Evolutionary conservation across 2,888 invertebrate species (phyloP), one percentile per base, ranked within the genome.

Genomic region (Plemyria rubiginata): DNA sequence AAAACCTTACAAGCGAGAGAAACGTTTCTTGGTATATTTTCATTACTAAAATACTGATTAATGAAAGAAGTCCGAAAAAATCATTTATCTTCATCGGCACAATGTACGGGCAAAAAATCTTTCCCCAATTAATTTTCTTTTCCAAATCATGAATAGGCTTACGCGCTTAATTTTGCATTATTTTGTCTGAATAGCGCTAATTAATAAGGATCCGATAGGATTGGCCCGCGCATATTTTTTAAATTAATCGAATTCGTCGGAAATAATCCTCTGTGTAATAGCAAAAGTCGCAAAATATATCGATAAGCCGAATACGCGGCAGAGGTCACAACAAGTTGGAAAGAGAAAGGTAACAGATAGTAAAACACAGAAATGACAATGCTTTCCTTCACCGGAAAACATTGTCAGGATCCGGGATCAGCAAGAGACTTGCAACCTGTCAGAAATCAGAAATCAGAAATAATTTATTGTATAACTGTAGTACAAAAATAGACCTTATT

Each of bases 51-150:
- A 38, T 38, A 38, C 36, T 38, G 36, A 38, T 38, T 38, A 38
- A 38, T 38, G 36, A 11, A 38, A 38, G 36, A 38, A 38, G 11
- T 38, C 36, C 36, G 36, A 38, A 11, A 36, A 11, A 38, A 38
- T 38, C 36, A 38, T 38, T 38, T 38, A 38, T 38, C 36, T 38
- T 38, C 36, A 38, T 38, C 36, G 36, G 36, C 41, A 45, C 41
- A 53, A 43, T 46, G 56, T 53, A 40, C 48, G 54, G 5, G 36
- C 28, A 22, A 54, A 53, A 59, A 50, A 29, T 48, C 13, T 5
- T 15, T 29, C 16, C 15, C 59, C 46, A 59, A 59, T 63, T 54
- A 63, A 63, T 63, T 63, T 63, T 52, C 63, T 55, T 63, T 55
- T 54, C 51, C 48, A 54, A 63, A 55, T 46, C 54, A 59, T 63